Evolutionary conservation across 2,113 vertebrate species (phyloP).

Genomic region (Poecile atricapillus): DNA sequence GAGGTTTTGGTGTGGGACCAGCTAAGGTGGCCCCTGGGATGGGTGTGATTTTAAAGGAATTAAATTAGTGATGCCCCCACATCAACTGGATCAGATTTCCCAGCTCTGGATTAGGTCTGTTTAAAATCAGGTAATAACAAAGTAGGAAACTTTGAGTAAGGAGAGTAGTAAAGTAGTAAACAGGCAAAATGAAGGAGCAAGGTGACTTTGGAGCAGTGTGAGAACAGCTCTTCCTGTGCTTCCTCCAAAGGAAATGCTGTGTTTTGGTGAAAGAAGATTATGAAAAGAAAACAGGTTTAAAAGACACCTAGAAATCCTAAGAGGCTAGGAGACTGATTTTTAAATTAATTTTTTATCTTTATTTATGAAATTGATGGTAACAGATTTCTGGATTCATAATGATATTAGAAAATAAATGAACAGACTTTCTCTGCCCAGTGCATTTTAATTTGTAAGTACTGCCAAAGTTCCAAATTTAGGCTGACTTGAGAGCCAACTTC

Average conservation of each 20-base stretch:
- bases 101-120: not conserved
- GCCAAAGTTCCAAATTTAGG: not conserved
- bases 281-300: not conserved
- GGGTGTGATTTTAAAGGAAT: not conserved
- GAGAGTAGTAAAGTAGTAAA: not conserved
- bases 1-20: not conserved
- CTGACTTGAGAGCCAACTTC: not conserved
- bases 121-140: not conserved
- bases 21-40: accelerated
- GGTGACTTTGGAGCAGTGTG: not conserved
- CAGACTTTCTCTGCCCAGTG: not conserved
- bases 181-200: not conserved
- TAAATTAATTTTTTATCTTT: not conserved
- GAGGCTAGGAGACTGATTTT: not conserved
- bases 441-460: not conserved
- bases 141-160: not conserved
- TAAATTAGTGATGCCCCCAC: not conserved
- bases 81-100: not conserved
- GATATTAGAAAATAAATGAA: not conserved
- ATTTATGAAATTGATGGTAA: not conserved
- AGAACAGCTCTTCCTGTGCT: not conserved
- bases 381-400: not conserved
- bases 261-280: not conserved
- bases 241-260: not conserved
- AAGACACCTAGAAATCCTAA: not conserved